Evolutionary conservation across 2,797 vertebrate genomes (phyloP), one percentile per base, ranked within the genome.

Genomic region (Xenentodon cancila): DNA sequence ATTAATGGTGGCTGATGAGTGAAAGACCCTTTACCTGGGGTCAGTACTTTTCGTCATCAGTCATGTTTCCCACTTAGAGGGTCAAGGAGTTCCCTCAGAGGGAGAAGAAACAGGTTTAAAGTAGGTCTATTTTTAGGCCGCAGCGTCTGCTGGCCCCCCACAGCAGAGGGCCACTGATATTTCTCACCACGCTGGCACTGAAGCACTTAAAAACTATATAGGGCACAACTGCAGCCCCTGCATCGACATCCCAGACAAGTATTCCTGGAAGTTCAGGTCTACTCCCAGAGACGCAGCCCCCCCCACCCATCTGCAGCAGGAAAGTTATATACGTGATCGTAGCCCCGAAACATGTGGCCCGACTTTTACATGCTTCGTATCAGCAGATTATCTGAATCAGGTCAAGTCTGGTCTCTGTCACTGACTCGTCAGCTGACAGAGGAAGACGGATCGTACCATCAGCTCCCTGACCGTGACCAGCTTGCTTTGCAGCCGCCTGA

Each of bases 121-220:
- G 87, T 64, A 15, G 19, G 32, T 63, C 76, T 92, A 91, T 92
- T 88, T 90, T 87, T 89, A 87, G 87, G 65, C 56, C 15, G 1
- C 61, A 42, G 59, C 70, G 59, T 57, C 64, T 61, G 59, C 77
- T 44, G 59, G 68, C 61, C 73, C 71, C 18, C 75, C 73, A 20
- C 72, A 12, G 71, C 66, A 65, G 25, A 66, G 63, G 72, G 58
- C 67, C 46, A 52, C 60, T 69, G 75, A 80, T 82, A 86, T 76
- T 80, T 84, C 57, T 40, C 79, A 80, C 82, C 77, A 53, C 20
- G 53, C 49, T 43, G 64, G 30, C 16, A 61, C 73, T 20, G 73
- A 59, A 61, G 71, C 61, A 47, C 72, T 74, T 67, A 12, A 64
- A 68, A 75, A 68, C 50, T 81, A 84, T 84, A 75, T 84, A 63